These are phyloP conservation scores for Podotricha telesiphe DNA, from an alignment of 2,888 invertebrate genomes.

Conservation along the genomic window DNA sequence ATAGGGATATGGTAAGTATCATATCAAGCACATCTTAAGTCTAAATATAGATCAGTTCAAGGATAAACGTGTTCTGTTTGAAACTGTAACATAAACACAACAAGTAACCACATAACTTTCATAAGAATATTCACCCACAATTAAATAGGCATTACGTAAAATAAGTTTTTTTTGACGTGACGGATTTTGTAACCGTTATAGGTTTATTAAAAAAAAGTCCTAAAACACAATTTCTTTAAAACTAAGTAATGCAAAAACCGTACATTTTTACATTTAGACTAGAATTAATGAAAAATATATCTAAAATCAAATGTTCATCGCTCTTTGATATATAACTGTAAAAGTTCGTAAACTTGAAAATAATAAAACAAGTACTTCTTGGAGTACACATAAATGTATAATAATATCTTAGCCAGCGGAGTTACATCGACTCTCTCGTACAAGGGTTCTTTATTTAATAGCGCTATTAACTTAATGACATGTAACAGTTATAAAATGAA, in stretches of 20 bases:
- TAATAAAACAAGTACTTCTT: neutral
- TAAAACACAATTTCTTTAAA: neutral
- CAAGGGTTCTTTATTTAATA: constrained; percentile 61
- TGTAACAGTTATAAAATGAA: constrained; percentile 64
- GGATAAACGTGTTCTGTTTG: constrained; percentile 47
- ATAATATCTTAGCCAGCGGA: constrained; percentile 1
- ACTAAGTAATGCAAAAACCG: neutral
- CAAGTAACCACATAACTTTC: constrained; percentile 53
- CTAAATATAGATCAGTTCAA: constrained; percentile 49
- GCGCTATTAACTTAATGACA: constrained; percentile 69
- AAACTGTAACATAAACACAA: constrained; percentile 48
- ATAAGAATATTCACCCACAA: constrained; percentile 68
- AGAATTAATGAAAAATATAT: neutral
- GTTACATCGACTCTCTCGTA: constrained; percentile 39
- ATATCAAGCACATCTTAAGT: constrained; percentile 32
- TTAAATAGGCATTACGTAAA: constrained; percentile 67
- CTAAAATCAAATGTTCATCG: neutral
- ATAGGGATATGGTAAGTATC: constrained; percentile 39
- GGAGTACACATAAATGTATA: constrained; percentile 4
- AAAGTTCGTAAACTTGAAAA: neutral
- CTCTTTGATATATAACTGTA: neutral
- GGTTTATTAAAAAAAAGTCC: neutral
- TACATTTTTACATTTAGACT: neutral
- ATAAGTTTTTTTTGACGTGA: constrained; percentile 14
- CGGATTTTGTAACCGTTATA: neutral